These are phyloP conservation scores for Colletes gigas DNA, from an alignment of 1,140 invertebrate genomes.

Conservation along the genomic window DNA sequence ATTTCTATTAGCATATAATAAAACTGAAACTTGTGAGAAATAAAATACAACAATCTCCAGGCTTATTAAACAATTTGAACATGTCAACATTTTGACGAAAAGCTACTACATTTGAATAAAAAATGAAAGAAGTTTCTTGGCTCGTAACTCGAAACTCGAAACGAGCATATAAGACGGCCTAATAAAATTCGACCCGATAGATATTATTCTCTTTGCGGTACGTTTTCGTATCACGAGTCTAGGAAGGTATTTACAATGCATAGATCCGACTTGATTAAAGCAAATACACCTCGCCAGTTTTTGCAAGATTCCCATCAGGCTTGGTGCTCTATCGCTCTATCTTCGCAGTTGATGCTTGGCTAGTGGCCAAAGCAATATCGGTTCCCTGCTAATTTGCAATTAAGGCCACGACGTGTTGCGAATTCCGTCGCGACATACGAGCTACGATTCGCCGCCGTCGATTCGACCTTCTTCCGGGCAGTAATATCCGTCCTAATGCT, in stretches of 20 bases:
- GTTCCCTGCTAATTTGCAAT: slow-evolving; percentile 61
- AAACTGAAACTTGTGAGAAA: too few relatives aligned
- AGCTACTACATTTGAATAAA: too few relatives aligned
- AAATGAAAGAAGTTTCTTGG: too few relatives aligned
- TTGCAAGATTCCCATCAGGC: background rate
- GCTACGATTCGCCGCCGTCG: slow-evolving; percentile 5
- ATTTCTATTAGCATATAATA: too few relatives aligned
- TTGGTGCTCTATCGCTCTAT: background rate
- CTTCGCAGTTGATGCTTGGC: slow-evolving; percentile 39
- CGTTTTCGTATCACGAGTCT: too few relatives aligned
- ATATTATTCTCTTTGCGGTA: too few relatives aligned
- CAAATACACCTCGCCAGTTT: background rate
- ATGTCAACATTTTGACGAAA: too few relatives aligned
- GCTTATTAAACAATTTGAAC: too few relatives aligned
- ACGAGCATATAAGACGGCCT: too few relatives aligned
- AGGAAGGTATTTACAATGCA: background rate
- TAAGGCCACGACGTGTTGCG: slow-evolving; percentile 55
- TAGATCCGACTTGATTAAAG: background rate
- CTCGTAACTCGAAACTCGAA: too few relatives aligned
- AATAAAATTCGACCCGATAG: too few relatives aligned
- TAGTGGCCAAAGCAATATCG: slow-evolving; percentile 53
- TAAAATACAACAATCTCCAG: too few relatives aligned
- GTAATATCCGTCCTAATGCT: background rate
- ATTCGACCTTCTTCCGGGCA: slow-evolving; percentile 2
- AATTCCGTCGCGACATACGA: slow-evolving; percentile 39